Conservation (phyloP, 2,888 invertebrate species). For the Notodonta dromedarius region DNA sequence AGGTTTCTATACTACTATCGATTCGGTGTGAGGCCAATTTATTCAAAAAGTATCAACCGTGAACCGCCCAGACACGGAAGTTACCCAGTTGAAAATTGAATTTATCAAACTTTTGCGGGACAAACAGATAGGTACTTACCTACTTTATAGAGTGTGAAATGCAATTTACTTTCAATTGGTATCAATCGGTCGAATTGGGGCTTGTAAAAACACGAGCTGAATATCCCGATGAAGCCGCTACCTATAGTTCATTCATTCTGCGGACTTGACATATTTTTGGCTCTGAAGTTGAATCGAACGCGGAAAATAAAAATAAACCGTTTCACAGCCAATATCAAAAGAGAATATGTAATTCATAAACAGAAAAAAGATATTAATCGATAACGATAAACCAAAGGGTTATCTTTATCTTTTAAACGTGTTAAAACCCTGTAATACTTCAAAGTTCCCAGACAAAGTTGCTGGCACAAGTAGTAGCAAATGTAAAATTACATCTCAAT, state of each 20-base stretch:
- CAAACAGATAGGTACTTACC: slow-evolving; percentile 65
- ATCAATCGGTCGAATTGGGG: slow-evolving; percentile 62
- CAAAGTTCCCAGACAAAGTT: background rate
- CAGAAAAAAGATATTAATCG: no score
- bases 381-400: no score
- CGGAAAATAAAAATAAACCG: background rate
- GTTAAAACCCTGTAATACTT: no score
- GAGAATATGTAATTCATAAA: no score
- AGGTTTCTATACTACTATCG: slow-evolving; percentile 65
- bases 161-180: slow-evolving; percentile 76
- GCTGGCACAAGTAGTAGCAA: no score
- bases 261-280: slow-evolving; percentile 3
- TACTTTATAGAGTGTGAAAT: slow-evolving; percentile 78
- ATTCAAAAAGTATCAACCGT: slow-evolving; percentile 79
- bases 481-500: no score
- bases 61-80: slow-evolving; percentile 75
- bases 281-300: background rate
- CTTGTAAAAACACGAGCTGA: slow-evolving; percentile 44
- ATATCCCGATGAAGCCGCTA: slow-evolving; percentile 2
- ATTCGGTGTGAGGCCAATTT: slow-evolving; percentile 71
- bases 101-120: slow-evolving; percentile 79
- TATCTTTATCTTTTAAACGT: no score
- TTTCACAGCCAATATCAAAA: no score
- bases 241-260: slow-evolving; percentile 1
- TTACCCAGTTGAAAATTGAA: slow-evolving; percentile 78